Base-by-base conservation (phyloP, 2,797 vertebrate species). In the Sus cebifrons region DNA sequence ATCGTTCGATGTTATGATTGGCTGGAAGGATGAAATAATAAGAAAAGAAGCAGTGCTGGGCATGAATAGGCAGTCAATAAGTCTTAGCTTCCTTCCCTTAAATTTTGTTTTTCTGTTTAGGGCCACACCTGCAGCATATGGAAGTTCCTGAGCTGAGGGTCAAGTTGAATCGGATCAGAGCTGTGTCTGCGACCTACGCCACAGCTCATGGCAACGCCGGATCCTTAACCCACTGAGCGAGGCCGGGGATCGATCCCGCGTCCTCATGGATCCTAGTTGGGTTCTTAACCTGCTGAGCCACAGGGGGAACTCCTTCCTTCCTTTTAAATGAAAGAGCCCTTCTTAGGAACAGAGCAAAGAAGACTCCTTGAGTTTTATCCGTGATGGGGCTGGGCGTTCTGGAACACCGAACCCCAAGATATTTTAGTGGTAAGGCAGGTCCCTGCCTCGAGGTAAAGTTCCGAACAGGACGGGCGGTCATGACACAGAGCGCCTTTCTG, bases 41-140 rank as follows among this genome's bases (percentile, higher is more conserved):
- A 58, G 11, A 89, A 93, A 5, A 83, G 32, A 94, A 88, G 79
- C 1, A 25, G 6, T 95, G 29, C 36, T 89, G 81, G 40, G 65
- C 1, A 79, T 49, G 77, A 91, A 85, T 40, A 87, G 64, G 14
- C 20, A 85, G 40, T 17, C 67, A 81, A 20, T 83, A 95, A 92
- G 67, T 77, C 58, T 92, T 73, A 82, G 32, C 67, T 89, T 96
- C 5, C 64, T 95, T 94, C 56, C 67, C 89, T 86, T 89, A 74
- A 40, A 49, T 6, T 49, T 49, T 49, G 36, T 49, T 49, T 49
- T 49, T 49, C 44, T 49, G 6, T 49, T 49, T 49, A 49, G 44
- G 44, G 44, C 44, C 44, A 49, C 44, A 49, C 44, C 44, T 49
- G 44, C 44, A 49, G 44, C 44, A 49, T 49, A 49, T 49, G 44